Base-by-base conservation (phyloP, 2,888 invertebrate genomes). In the Drosophila meridionalis region DNA sequence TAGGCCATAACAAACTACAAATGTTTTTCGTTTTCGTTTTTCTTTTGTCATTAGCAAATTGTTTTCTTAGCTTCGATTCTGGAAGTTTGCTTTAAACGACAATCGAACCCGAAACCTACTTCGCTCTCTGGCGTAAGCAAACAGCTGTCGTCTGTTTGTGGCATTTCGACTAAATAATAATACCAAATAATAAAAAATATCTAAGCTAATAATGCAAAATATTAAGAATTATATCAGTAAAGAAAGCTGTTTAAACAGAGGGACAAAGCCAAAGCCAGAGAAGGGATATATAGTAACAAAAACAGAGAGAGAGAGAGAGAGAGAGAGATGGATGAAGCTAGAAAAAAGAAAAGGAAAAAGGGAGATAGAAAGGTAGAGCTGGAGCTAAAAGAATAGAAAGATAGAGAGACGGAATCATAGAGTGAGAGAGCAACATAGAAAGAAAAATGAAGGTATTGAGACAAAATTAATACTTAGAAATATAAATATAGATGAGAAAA, bases 21-120 rank as follows among this genome's bases (percentile, higher is more conserved):
- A 38, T 59, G 47, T 47, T n/a, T 58, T 9, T 36, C 11, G 8
- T 9, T 55, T 38, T 40, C 20, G 1, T n/a, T 56, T 42, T 20
- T 32, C 36, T 40, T 65, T 75, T 26, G 50, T 53, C 60, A 74
- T 75, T 69, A 65, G 45, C 48, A 32, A 57, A 75, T 75, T 75
- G 61, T 43, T 74, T 63, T 52, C 43, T 43, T 20, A 38, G 36
- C 42, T 28, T 28, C 32, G 28, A 60, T 36, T n/a, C 28, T 3
- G 9, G n/a, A 40, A 40, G 40, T 40, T 42, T 30, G 32, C 32
- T 32, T 42, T 62, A 3, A 26, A 8, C 14, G 14, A 30, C 56
- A 43, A 57, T n/a, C n/a, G 34, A 55, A 48, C 12, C 30, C 20
- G 14, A 34, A 55, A 28, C 45, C 55, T n/a, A 26, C 43, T 42